Evolutionary conservation across 2,888 invertebrate genomes (phyloP), one percentile per base, ranked within the genome.

Genomic region (Actias luna): DNA sequence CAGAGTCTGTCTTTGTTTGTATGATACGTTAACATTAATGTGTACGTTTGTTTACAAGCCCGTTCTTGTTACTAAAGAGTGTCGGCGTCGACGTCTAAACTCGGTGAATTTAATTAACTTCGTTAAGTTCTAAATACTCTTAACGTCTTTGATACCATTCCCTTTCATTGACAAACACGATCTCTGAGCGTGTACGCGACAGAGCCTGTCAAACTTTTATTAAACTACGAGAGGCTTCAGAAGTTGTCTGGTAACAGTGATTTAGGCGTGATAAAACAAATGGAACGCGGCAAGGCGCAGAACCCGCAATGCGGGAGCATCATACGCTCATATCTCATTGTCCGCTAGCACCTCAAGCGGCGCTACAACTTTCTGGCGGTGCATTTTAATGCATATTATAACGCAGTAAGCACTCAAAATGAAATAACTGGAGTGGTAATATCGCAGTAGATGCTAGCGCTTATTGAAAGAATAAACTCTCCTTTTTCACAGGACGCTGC

Each of bases 121-220:
- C 87, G 88, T 88, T 89, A 92, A 91, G 89, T 92, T 89, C 89
- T 88, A 91, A 92, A 92, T 87, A 91, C 90, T 91, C 92, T 90
- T 90, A 89, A 89, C 89, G 87, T 91, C 89, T 92, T 89, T 89
- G 90, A 89, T 91, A 91, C 86, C 73, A 81, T 82, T 79, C 85
- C 85, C 84, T 85, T 83, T 80, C 88, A 89, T 88, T 88, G 88
- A 86, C 86, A 88, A 86, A 86, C 85, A 83, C 79, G 82, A 78
- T 78, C 78, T 73, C 73, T 69, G 77, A 73, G 83, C 79, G 84
- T 89, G 89, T 83, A 78, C 77, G 79, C 82, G 90, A 90, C 88
- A 89, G 86, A 77, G 73, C 76, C 83, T 88, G 89, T 89, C 90
- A 88, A 91, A 92, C 80, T 92, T 89, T 87, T 88, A 86, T 88